These are phyloP conservation scores for Archegozetes longisetosus DNA, from an alignment of 1,140 invertebrate genomes.

Conservation along the genomic window DNA sequence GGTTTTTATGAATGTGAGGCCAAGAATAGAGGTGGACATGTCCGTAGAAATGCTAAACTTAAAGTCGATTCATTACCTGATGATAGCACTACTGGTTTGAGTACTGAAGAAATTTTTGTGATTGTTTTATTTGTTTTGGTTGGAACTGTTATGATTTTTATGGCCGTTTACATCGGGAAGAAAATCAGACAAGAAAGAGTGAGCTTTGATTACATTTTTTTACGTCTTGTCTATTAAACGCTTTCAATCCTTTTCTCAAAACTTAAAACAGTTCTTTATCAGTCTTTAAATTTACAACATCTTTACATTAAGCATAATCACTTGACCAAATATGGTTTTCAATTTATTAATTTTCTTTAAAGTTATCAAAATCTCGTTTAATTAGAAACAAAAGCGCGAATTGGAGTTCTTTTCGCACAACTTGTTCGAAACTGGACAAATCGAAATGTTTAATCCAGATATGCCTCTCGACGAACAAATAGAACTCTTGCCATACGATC, in stretches of 20 bases:
- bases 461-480: conserved; percentile 22
- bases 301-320: no score
- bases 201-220: not conserved
- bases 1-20: conserved; percentile 19
- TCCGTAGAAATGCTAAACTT: conserved; percentile 7
- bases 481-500: conserved; percentile 58
- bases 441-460: conserved; percentile 21
- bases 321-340: no score
- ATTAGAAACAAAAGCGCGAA: conserved; percentile 18
- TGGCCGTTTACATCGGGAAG: conserved; percentile 16
- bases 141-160: conserved; percentile 13
- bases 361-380: conserved; percentile 2
- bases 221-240: no score
- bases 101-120: conserved; percentile 1
- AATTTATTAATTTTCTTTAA: not conserved
- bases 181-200: conserved; percentile 16
- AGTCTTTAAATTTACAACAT: no score
- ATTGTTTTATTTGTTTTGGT: conserved; percentile 14
- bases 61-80: conserved; percentile 11
- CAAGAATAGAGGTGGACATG: conserved; percentile 16
- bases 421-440: conserved; percentile 18
- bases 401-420: conserved; percentile 19
- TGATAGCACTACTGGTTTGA: not conserved
- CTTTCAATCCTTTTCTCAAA: no score
- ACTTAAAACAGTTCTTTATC: no score